Evolutionary conservation across 2,888 invertebrate species (phyloP).

Genomic region (Buathra laborator): DNA sequence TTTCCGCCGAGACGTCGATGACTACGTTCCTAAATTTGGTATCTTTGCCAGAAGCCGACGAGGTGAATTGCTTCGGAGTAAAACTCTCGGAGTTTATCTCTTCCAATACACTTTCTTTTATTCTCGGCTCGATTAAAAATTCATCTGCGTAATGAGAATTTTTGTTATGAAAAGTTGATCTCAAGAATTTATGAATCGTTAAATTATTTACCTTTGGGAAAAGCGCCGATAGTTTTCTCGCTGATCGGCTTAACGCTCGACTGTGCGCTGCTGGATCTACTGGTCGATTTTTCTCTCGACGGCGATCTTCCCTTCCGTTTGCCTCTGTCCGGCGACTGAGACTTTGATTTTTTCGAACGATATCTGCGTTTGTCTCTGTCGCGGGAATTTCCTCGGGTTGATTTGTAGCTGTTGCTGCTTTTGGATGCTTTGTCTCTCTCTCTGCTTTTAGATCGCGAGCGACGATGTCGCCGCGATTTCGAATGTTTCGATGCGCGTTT

Average conservation of each 20-base stretch:
- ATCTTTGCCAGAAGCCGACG: conserved; percentile 87
- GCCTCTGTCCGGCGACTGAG: conserved; percentile 78
- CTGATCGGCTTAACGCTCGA: conserved; percentile 76
- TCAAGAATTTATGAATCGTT: not conserved
- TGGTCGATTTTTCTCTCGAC: conserved; percentile 82
- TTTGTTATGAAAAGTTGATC: conserved; percentile 7
- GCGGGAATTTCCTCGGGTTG: conserved; percentile 78
- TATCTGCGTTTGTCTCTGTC: conserved; percentile 80
- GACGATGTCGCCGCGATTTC: conserved; percentile 79
- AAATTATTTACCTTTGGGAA: conserved; percentile 76
- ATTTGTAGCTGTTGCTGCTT: conserved; percentile 73
- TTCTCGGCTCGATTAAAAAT: conserved; percentile 80
- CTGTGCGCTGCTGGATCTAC: conserved; percentile 81
- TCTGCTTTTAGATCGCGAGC: conserved; percentile 80
- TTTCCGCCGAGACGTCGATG: conserved; percentile 90
- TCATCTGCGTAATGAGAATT: conserved; percentile 76
- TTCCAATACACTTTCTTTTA: conserved; percentile 87
- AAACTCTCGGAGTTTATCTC: conserved; percentile 91
- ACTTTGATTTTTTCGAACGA: conserved; percentile 77
- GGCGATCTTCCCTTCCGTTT: conserved; percentile 77
- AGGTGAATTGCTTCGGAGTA: conserved; percentile 87
- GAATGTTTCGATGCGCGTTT: conserved; percentile 79
- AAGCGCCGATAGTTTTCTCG: conserved; percentile 74
- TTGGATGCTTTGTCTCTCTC: conserved; percentile 77
- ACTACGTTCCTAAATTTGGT: conserved; percentile 90